Percentiles rank a stretch among this genome's conserved stretches.
These are phyloP conservation scores for Barypeithes pellucidus DNA, from an alignment of 2,888 invertebrate genomes.

Conservation along the genomic window DNA sequence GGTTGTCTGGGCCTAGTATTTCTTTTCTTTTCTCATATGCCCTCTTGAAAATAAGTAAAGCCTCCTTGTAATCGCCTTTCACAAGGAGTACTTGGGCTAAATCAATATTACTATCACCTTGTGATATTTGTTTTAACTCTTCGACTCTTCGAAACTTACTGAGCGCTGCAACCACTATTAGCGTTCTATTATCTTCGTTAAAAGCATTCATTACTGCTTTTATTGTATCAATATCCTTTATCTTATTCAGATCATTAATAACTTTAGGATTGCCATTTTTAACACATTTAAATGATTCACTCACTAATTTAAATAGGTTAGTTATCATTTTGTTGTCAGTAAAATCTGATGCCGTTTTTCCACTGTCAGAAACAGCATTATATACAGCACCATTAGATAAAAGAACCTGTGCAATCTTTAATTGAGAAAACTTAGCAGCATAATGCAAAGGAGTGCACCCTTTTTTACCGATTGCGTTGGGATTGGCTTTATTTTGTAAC, in stretches of 20 bases:
- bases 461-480: constrained; percentile 70
- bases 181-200: constrained; percentile 5
- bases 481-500: constrained; percentile 30
- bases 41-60: too few species aligned
- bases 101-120: too few species aligned
- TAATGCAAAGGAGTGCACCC: constrained; percentile 76
- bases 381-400: constrained; percentile 50
- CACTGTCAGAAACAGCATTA: constrained; percentile 39
- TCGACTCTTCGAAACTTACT: too few species aligned
- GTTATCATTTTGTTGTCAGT: neutral
- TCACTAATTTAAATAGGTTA: constrained; percentile 11
- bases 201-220: constrained; percentile 20
- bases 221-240: constrained; percentile 18
- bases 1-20: too few species aligned
- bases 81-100: too few species aligned
- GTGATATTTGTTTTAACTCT: too few species aligned
- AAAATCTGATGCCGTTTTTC: constrained; percentile 31
- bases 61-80: too few species aligned
- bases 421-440: constrained; percentile 68
- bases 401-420: constrained; percentile 49
- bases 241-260: constrained; percentile 23
- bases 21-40: too few species aligned
- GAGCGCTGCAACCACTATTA: constrained; percentile 3
- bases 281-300: constrained; percentile 3
- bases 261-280: constrained; percentile 7